phyloP scores from a whole-genome alignment of 53 echinoderm and acorn worm genomes.

The Henricia sp. region DNA sequence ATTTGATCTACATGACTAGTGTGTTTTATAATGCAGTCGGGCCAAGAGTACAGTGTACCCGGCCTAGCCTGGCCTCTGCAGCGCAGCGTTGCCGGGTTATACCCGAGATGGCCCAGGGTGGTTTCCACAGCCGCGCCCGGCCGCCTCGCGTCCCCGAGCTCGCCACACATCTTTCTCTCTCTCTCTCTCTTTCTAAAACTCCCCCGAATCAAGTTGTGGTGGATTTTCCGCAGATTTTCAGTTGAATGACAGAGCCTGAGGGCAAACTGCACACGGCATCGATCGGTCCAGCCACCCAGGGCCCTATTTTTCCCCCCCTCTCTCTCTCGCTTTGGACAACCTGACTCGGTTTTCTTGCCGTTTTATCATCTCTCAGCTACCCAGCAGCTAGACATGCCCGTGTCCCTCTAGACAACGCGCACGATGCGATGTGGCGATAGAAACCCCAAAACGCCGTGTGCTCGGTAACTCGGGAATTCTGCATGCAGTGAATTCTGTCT shows the following conservation, averaged over 20 bases:
- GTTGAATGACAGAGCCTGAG: slow-evolving; percentile 62
- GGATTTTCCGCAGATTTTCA: slow-evolving; percentile 65
- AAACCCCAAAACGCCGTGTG: not conserved
- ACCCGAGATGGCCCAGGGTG: slow-evolving; percentile 31
- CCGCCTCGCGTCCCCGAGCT: slow-evolving; percentile 3
- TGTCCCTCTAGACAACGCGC: slow-evolving; percentile 37
- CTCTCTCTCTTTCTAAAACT: no score
- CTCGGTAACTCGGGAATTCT: slow-evolving; percentile 1
- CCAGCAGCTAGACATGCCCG: not conserved
- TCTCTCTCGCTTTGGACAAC: slow-evolving; percentile 18
- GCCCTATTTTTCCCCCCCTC: slow-evolving; percentile 12
- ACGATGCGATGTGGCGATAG: slow-evolving; percentile 27
- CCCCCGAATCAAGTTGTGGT: slow-evolving; percentile 42
- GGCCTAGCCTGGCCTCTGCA: slow-evolving; percentile 14
- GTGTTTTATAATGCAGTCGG: slow-evolving; percentile 46
- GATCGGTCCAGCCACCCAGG: slow-evolving; percentile 41
- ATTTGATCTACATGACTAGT: slow-evolving; percentile 64
- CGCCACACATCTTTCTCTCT: slow-evolving; percentile 37
- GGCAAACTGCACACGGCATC: slow-evolving; percentile 54
- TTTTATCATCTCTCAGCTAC: no score
- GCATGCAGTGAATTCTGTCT: not conserved
- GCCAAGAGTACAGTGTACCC: slow-evolving; percentile 54
- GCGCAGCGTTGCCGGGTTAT: slow-evolving; percentile 18
- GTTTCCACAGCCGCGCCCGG: slow-evolving; percentile 36
- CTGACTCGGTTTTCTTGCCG: slow-evolving; percentile 39